Evolutionary conservation across 2,113 vertebrate species (phyloP).

Genomic region (Pluvianellus socialis): DNA sequence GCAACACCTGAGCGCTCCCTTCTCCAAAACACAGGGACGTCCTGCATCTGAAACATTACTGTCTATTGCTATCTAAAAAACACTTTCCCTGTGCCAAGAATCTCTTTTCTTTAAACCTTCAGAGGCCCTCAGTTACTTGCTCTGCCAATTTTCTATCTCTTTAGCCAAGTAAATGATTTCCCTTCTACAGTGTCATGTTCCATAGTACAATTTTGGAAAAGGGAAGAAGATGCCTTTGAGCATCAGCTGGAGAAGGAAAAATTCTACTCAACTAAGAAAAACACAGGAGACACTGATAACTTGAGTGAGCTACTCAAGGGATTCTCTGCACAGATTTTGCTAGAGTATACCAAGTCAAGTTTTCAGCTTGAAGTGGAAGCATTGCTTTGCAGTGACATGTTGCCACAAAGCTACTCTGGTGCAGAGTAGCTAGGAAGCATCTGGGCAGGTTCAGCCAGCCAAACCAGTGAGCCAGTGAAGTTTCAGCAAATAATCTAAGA

Average conservation of each 20-base stretch:
- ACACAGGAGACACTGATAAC: neutral
- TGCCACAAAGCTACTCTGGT: neutral
- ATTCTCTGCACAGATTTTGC: neutral
- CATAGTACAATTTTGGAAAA: neutral
- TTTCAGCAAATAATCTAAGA: neutral
- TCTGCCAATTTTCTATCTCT: neutral
- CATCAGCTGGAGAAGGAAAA: neutral
- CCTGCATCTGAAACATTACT: neutral
- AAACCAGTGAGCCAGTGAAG: neutral
- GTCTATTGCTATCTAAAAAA: neutral
- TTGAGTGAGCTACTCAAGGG: neutral
- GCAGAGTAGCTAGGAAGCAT: neutral
- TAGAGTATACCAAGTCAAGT: neutral
- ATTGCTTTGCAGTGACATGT: neutral
- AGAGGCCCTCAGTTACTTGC: neutral
- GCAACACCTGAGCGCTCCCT: neutral
- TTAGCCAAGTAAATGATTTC: neutral
- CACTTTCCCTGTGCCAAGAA: neutral
- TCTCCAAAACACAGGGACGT: neutral
- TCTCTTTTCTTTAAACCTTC: neutral
- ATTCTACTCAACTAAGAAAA: neutral
- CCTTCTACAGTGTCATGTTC: neutral
- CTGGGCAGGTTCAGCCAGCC: neutral
- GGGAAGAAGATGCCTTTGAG: neutral
- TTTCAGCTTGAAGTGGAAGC: neutral